Evolutionary conservation across 2,888 invertebrate species (phyloP), one percentile per base, ranked within the genome.

Genomic region (Clunio marinus): DNA sequence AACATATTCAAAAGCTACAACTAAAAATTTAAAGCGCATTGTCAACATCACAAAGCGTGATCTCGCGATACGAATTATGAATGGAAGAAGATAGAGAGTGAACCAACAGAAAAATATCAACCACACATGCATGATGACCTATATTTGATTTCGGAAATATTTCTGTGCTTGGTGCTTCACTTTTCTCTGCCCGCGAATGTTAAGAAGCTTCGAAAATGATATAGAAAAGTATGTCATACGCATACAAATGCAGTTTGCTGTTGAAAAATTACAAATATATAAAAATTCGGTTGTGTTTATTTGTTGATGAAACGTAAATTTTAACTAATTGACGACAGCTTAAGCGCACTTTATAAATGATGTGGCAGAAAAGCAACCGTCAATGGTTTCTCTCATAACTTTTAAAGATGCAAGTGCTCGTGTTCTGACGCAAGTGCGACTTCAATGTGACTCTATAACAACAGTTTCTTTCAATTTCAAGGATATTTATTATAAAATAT

Each of bases 61-160:
- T n/a, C 57, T 22, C 27, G 27, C 27, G 57, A 25, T 46, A 37
- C 37, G 28, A 60, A 46, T 27, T 17, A 27, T 27, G 45, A 62
- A 37, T 37, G 41, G 32, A 62, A 20, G 4, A 20, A 3, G 20
- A 10, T 20, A 46, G 46, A 45, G 45, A 46, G 37, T 25, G 15
- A 28, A 22, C 22, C 10, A 32, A 32, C 32, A 13, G 5, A 57
- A 57, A 7, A 60, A 15, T 17, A 4, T 13, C 37, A 28, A 25
- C 45, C 41, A 66, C 66, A 66, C 66, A 66, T 55, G 66, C 66
- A 55, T 32, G 55, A 25, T 66, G 66, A 66, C 66, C 66, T 66
- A 66, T 66, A 66, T 57, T 57, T 57, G 5, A 27, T 57, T 57
- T 51, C 51, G 51, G 51, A 57, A 27, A 57, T 66, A 46, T 45